Evolutionary conservation across 2,888 invertebrate genomes (phyloP).

Genomic region (Agonum fuliginosum): DNA sequence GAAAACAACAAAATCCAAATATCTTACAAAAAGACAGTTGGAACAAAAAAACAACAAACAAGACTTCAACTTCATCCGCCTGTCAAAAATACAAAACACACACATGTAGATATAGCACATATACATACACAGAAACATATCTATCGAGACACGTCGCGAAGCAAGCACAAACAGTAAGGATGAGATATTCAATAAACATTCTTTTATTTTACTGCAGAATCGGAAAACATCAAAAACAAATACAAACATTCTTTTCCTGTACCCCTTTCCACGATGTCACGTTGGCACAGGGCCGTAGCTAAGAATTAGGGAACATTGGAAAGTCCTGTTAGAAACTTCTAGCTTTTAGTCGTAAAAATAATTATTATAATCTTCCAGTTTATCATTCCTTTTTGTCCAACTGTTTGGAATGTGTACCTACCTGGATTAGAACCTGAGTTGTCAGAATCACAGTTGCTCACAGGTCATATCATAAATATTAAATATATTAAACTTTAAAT

Average conservation of each 20-base stretch:
- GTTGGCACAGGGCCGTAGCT: background rate
- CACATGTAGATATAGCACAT: background rate
- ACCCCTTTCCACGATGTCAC: background rate
- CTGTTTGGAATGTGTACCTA: no score
- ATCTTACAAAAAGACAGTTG: background rate
- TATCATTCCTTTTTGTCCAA: no score
- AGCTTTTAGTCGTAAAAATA: no score
- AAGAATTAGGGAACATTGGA: background rate
- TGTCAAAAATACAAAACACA: constrained; percentile 35
- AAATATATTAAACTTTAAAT: no score
- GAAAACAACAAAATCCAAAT: constrained; percentile 4
- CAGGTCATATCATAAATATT: no score
- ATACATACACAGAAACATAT: background rate
- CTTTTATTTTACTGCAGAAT: constrained; percentile 54
- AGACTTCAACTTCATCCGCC: background rate
- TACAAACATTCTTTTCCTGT: constrained; percentile 50
- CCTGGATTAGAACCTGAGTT: no score
- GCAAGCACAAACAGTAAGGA: constrained; percentile 28
- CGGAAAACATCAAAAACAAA: constrained; percentile 58
- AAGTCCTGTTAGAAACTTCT: no score
- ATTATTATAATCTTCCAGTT: no score
- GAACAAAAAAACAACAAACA: background rate
- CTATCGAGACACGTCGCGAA: constrained; percentile 3
- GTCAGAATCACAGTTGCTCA: no score
- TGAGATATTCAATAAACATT: constrained; percentile 58